Percentiles rank a stretch among this genome's conserved stretches.
phyloP scores from a whole-genome alignment of 2,797 vertebrate genomes.

The Siniperca obscura region DNA sequence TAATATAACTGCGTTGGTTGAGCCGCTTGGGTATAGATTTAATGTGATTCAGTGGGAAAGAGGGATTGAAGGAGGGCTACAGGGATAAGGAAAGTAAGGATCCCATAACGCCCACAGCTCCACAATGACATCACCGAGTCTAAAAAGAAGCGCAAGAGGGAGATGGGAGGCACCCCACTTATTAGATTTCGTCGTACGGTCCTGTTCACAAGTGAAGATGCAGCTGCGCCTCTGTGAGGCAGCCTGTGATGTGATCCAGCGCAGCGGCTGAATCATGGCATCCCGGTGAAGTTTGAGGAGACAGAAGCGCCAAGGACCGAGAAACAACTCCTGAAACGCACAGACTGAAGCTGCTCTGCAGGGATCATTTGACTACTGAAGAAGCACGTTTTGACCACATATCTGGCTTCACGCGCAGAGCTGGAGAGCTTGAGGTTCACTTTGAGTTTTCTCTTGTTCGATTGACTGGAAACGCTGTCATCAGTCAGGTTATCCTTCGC shows the following conservation, averaged over 20 bases:
- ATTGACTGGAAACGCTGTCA: slow-evolving; percentile 22
- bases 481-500: not conserved
- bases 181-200: slow-evolving; percentile 70
- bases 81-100: slow-evolving; percentile 58
- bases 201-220: slow-evolving; percentile 68
- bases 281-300: slow-evolving; percentile 53
- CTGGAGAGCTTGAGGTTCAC: slow-evolving; percentile 46
- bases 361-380: slow-evolving; percentile 25
- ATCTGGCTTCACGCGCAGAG: slow-evolving; percentile 25
- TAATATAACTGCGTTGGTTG: slow-evolving; percentile 48
- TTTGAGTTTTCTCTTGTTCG: slow-evolving; percentile 32
- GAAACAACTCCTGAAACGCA: slow-evolving; percentile 26
- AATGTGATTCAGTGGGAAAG: slow-evolving; percentile 20
- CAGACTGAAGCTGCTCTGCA: slow-evolving; percentile 15
- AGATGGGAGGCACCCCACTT: slow-evolving; percentile 77
- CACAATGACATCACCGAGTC: slow-evolving; percentile 82
- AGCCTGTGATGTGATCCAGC: slow-evolving; percentile 52
- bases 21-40: slow-evolving; percentile 49
- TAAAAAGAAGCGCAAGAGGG: slow-evolving; percentile 72
- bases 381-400: slow-evolving; percentile 21
- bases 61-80: slow-evolving; percentile 1
- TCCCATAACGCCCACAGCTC: slow-evolving; percentile 78
- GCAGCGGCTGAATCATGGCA: slow-evolving; percentile 48
- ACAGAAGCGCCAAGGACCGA: slow-evolving; percentile 27
- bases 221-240: slow-evolving; percentile 64